Evolutionary conservation across 2,888 invertebrate genomes (phyloP).

Genomic region (Caenorhabditis sulstoni): DNA sequence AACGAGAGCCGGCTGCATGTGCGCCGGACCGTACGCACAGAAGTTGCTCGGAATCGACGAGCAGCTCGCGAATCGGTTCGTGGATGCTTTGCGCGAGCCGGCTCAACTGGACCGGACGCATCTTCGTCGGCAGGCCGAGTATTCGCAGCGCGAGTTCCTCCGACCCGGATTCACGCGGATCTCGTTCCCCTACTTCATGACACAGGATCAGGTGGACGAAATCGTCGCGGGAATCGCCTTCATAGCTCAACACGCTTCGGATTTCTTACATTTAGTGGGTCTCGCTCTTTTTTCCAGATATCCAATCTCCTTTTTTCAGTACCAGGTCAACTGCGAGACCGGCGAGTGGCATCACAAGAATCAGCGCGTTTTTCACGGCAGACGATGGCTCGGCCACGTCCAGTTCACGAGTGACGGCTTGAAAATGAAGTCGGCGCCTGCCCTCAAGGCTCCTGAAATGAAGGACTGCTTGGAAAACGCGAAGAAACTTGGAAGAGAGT

Average conservation of each 20-base stretch:
- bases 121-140: constrained; percentile 82
- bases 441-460: background rate
- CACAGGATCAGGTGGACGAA: constrained; percentile 83
- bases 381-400: constrained; percentile 84
- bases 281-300: background rate
- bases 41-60: constrained; percentile 90
- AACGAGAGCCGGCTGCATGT: constrained; percentile 83
- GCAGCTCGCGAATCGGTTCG: constrained; percentile 84
- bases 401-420: constrained; percentile 44
- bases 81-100: constrained; percentile 85
- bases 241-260: constrained; percentile 92
- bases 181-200: constrained; percentile 88
- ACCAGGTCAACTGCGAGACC: constrained; percentile 90
- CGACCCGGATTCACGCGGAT: constrained; percentile 90
- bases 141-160: constrained; percentile 80
- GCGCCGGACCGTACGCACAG: constrained; percentile 90
- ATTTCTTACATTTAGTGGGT: constrained; percentile 85
- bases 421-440: background rate
- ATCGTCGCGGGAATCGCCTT: constrained; percentile 87
- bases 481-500: constrained; percentile 19
- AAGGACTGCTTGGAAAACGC: constrained; percentile 17
- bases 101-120: constrained; percentile 84
- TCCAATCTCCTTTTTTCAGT: constrained; percentile 83
- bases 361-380: constrained; percentile 87
- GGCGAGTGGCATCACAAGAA: constrained; percentile 92